These are phyloP conservation scores for Acleris emargana DNA, from an alignment of 2,888 invertebrate species.

Conservation along the genomic window DNA sequence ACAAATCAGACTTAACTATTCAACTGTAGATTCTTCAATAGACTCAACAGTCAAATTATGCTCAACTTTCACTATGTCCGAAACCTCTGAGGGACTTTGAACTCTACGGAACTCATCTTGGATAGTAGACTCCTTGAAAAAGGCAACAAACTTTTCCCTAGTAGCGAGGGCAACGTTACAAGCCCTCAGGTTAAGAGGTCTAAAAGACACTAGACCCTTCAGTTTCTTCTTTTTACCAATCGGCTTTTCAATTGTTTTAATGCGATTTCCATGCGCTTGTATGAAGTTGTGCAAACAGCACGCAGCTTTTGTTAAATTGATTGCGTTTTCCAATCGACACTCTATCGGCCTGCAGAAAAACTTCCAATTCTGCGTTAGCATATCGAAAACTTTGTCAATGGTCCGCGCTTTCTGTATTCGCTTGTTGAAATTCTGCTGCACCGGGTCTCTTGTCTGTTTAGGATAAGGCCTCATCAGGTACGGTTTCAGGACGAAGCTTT, in stretches of 20 bases:
- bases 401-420: conserved; percentile 3
- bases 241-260: not conserved
- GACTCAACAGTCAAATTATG: no score
- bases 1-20: no score
- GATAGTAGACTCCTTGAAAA: not conserved
- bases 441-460: not conserved
- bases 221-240: conserved; percentile 32
- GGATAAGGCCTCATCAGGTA: conserved; percentile 14
- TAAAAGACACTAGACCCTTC: not conserved
- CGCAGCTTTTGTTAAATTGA: conserved; percentile 1
- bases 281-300: conserved; percentile 29
- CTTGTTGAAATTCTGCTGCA: not conserved
- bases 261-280: not conserved
- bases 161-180: not conserved
- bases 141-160: not conserved
- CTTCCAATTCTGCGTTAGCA: conserved; percentile 8
- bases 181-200: not conserved
- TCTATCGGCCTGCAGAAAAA: conserved; percentile 7
- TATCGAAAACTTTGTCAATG: conserved; percentile 4
- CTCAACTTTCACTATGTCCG: no score
- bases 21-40: no score
- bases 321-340: not conserved
- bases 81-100: not conserved
- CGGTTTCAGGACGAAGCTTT: not conserved
- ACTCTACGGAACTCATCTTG: not conserved